Base-by-base conservation (phyloP, 2,113 vertebrate genomes). In the Triplophysa siluroides region DNA sequence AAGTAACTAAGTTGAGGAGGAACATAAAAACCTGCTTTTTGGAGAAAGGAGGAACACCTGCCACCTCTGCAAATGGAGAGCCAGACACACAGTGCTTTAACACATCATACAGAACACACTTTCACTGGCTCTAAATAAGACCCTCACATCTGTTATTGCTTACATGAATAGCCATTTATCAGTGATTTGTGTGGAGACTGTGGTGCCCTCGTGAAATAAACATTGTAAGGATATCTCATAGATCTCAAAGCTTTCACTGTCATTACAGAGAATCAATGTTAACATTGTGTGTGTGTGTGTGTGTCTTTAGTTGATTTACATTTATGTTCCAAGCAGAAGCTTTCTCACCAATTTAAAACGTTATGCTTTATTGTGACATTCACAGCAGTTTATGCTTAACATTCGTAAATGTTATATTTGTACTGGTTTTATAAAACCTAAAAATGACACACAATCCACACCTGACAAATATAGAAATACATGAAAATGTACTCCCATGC, bases 21-120 rank as follows among this genome's bases (percentile, higher is more conserved):
- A 85, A 92, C 91, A 93, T 93, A 92, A 94, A 83, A 94, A 90
- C 89, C 90, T 91, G 92, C 90, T 92, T 91, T 93, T 91, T 89
- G 80, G 89, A 89, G 90, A 90, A 90, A 90, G 89, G 87, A 85
- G 88, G 89, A 92, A 91, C 93, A 94, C 92, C 93, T 94, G 93
- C 92, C 90, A 89, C 91, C 90, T 90, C 88, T 63, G 83, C 87
- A 62, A 88, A 88, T 76, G 89, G 89, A 79, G 67, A 69, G 62
- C 50, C 52, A 70, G 70, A 81, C 81, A 87, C 79, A 83, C 81
- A 83, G 77, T 56, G 70, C 79, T 82, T 82, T 82, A 78, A 82
- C 83, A 82, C 78, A 76, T 84, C 78, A 67, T 68, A 79, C 78
- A 82, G 73, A 69, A 80, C 77, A 10, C 76, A 76, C 81, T 80